A percentile compares a stretch with the other conserved stretches of the same genome.
phyloP scores from a whole-genome alignment of 2,113 vertebrate species.

The Regulus satrapa region DNA sequence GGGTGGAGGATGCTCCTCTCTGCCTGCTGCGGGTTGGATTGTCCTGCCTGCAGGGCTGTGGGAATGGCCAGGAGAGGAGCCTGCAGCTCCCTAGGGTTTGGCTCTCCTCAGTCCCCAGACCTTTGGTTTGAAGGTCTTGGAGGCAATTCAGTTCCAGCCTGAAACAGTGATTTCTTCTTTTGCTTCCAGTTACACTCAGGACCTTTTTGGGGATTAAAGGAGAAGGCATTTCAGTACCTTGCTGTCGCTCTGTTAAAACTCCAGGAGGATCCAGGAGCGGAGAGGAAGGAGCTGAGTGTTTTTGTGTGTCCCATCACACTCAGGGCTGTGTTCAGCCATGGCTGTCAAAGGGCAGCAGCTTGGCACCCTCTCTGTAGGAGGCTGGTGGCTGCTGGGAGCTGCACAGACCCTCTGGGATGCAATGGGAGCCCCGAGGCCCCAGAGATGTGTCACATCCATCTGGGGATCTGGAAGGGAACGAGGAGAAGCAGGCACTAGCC shows the following conservation, averaged over 20 bases:
- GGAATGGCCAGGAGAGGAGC: not conserved
- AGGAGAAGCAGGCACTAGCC: not conserved
- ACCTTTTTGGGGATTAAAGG: not conserved
- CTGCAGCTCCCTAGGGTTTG: not conserved
- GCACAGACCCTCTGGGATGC: not conserved
- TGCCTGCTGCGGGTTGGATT: not conserved
- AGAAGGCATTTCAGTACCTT: not conserved
- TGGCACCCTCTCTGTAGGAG: not conserved
- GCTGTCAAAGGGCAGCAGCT: not conserved
- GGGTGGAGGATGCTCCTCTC: not conserved
- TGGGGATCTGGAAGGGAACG: not conserved
- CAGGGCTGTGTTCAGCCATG: not conserved
- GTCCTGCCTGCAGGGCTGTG: not conserved
- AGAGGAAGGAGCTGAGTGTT: not conserved
- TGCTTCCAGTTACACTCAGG: not conserved
- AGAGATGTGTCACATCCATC: not conserved
- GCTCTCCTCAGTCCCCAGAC: not conserved
- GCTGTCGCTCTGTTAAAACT: accelerated
- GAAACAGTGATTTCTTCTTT: not conserved
- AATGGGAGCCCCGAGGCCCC: not conserved
- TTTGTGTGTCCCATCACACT: not conserved
- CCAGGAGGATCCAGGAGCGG: not conserved
- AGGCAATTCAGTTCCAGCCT: not conserved
- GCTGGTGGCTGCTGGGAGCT: not conserved
- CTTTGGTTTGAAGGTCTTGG: not conserved